Evolutionary conservation across 1,140 invertebrate genomes (phyloP).

Genomic region (Vanessa atalanta): DNA sequence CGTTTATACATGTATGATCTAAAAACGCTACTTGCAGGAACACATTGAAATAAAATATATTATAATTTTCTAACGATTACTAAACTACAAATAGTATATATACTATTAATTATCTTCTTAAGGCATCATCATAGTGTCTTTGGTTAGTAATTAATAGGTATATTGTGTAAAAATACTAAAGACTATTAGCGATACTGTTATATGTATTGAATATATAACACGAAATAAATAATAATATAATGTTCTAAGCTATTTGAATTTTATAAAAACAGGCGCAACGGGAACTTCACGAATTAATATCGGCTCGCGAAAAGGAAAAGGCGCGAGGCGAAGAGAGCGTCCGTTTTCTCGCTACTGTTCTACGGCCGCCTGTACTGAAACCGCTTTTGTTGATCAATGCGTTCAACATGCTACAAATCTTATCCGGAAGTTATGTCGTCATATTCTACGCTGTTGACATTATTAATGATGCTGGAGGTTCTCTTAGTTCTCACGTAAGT

Average conservation of each 20-base stretch:
- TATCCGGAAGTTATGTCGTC: slow-evolving; percentile 87
- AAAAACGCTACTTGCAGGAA: too few relatives aligned
- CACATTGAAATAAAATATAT: too few relatives aligned
- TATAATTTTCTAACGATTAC: too few relatives aligned
- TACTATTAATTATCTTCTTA: too few relatives aligned
- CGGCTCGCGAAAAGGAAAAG: slow-evolving; percentile 77
- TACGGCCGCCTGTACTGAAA: slow-evolving; percentile 83
- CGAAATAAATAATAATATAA: background rate
- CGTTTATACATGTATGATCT: too few relatives aligned
- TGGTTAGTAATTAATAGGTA: too few relatives aligned
- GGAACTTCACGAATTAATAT: slow-evolving; percentile 81
- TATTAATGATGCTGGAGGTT: slow-evolving; percentile 81
- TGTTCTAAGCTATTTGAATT: background rate
- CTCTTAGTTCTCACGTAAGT: slow-evolving; percentile 63
- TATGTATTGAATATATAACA: too few relatives aligned
- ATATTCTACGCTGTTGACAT: slow-evolving; percentile 89
- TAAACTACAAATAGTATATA: too few relatives aligned
- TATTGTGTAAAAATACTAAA: too few relatives aligned
- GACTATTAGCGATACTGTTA: too few relatives aligned
- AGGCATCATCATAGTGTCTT: too few relatives aligned
- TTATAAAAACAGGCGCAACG: slow-evolving; percentile 71
- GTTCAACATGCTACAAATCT: slow-evolving; percentile 86
- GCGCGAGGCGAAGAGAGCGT: slow-evolving; percentile 69
- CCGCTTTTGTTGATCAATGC: slow-evolving; percentile 86
- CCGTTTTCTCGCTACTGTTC: slow-evolving; percentile 77